Base-by-base conservation (phyloP, 2,797 vertebrate species). In the Miichthys miiuy region DNA sequence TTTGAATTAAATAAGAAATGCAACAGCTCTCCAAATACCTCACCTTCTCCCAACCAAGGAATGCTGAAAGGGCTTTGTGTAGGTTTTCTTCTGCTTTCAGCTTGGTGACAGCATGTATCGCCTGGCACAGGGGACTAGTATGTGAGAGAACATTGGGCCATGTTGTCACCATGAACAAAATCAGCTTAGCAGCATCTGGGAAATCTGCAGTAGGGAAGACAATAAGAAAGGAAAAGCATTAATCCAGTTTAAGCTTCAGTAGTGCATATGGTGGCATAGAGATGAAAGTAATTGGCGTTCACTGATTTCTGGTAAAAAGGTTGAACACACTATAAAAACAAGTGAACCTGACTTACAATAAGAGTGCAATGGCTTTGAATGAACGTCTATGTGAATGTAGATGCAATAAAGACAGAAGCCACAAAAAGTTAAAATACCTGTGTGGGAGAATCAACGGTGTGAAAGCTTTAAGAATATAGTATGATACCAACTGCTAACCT, bases 11-110 rank as follows among this genome's bases (percentile, higher is more conserved):
- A 56, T 46, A 41, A 47, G 2, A 18, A 2, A 68, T 12, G 42
- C 6, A 25, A 23, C 46, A 72, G n/a, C 5, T 62, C 1, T 12
- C 54, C 51, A 57, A 75, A 57, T 85, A 89, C 23, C 46, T 92
- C 92, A 98, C 98, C 98, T 96, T 96, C n/a, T 98, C 96, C 97
- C 97, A 99, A 60, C 71, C 94, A 61, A 99, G 94, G 81, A 96
- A 98, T 2, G 91, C 88, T 30, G 91, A 93, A 52, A 98, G 84
- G 81, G 93, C 98, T 75, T 85, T 34, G 62, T 95, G 87, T 52
- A 97, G 72, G 9, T 96, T 95, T 11, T 87, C 92, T 54, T 86
- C 88, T 20, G 97, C 95, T 46, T 88, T 96, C 34, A 95, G 91
- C 89, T 95, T 96, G 87, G 95, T 92, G 60, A 97, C 89, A 12